Evolutionary conservation across 2,888 invertebrate species (phyloP), one percentile per base, ranked within the genome.

Genomic region (Pammene aurita): DNA sequence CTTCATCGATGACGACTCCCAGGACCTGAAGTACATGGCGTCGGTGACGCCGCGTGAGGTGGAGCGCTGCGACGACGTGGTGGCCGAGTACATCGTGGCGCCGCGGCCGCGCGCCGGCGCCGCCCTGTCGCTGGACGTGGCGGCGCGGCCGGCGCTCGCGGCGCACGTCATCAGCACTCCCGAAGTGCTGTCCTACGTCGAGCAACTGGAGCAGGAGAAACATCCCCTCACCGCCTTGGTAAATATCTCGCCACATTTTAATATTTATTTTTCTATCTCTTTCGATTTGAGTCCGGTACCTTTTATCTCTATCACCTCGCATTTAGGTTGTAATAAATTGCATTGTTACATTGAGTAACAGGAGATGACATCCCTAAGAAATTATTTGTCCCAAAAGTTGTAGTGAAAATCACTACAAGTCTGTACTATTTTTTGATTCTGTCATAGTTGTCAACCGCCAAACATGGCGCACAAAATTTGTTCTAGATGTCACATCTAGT

Each of bases 201-300:
- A 92, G 75, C 89, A 92, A 73, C 75, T 93, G 74, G 93, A 93
- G 78, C 87, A 83, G 74, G 90, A 91, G 73, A 87, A 88, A 78
- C 79, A 78, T 72, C 74, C 84, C 52, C 79, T 80, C 18, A 71
- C 78, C 50, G 72, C 74, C 69, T 73, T 78, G 79, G 92, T 91
- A 78, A 84, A 86, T 76, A 64, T 66, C 7, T 26, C 26, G 1
- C 26, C 4, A 26, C 4, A 2, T 26, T 2, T 26, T 26, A 26
- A 26, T 26, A n/a, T n/a, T n/a, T n/a, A n/a, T 26, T 26, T 26
- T 26, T 26, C 26, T 26, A 26, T 26, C 26, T 26, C 1, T 26
- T 26, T 26, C 26, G 26, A 4, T 26, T n/a, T 1, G 26, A 26
- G 26, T 26, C 4, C 26, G 1, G 2, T 26, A 26, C 26, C 4